These are phyloP conservation scores for Macropus fuliginosus DNA, from an alignment of 2,797 vertebrate genomes.

Conservation along the genomic window DNA sequence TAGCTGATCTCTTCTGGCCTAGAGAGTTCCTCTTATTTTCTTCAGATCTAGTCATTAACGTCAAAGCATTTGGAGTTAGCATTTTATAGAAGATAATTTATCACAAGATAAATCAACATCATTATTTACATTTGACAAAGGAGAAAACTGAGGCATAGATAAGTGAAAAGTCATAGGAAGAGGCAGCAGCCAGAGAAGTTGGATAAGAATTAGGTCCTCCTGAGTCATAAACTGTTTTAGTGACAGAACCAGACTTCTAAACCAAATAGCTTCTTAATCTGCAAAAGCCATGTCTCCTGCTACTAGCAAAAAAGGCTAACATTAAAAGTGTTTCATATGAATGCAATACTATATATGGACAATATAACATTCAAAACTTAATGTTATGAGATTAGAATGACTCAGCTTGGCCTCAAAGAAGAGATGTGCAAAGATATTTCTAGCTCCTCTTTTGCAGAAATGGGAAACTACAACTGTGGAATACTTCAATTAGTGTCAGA, in stretches of 20 bases:
- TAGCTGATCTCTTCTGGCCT: neutral
- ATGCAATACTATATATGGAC: neutral
- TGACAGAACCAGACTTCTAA: neutral
- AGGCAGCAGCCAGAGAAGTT: neutral
- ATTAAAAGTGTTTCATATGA: constrained; percentile 3
- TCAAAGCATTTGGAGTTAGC: constrained; percentile 37
- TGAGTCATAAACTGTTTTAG: neutral
- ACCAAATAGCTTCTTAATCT: neutral
- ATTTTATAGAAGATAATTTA: neutral
- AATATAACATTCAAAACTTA: neutral
- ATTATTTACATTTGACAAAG: constrained; percentile 12
- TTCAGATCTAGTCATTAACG: constrained; percentile 13
- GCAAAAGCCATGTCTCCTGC: neutral
- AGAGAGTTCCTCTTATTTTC: constrained; percentile 8
- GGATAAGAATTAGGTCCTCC: neutral
- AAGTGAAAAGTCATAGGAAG: neutral
- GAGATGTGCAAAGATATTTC: neutral
- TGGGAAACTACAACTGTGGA: neutral
- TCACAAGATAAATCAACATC: neutral
- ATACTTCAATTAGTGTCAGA: neutral
- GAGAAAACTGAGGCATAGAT: constrained; percentile 11
- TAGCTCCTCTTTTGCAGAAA: neutral
- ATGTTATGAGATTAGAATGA: neutral
- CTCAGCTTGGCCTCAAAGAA: neutral
- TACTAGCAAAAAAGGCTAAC: neutral